phyloP scores from a whole-genome alignment of 2,888 invertebrate species.

The Netelia fuscicornis region DNA sequence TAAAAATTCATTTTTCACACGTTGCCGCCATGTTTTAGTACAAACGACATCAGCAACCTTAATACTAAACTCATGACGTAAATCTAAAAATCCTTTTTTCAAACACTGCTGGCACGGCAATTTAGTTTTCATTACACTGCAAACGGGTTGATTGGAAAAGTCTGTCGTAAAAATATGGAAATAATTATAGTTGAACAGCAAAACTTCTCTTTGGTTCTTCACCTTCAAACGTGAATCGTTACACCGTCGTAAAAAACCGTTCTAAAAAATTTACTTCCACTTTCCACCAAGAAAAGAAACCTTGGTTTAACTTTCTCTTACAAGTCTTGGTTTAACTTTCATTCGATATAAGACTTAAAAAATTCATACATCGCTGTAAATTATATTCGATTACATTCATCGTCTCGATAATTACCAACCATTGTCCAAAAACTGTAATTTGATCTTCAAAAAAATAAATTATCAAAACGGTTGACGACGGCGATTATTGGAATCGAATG shows the following conservation, averaged over 20 bases:
- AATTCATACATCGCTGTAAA: slow-evolving; percentile 13
- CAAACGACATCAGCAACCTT: too few species aligned
- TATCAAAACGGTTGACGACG: slow-evolving; percentile 25
- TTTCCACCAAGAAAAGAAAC: neutral
- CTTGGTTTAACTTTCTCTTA: neutral
- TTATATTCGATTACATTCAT: slow-evolving; percentile 7
- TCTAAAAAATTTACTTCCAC: neutral
- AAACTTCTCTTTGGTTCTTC: too few species aligned
- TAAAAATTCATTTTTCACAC: too few species aligned
- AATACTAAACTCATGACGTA: too few species aligned
- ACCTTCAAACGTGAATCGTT: too few species aligned
- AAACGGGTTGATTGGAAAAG: too few species aligned
- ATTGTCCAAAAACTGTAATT: neutral
- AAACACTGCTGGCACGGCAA: too few species aligned
- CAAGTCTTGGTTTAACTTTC: neutral
- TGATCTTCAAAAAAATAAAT: slow-evolving; percentile 26
- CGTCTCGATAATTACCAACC: neutral
- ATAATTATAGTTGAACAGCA: too few species aligned
- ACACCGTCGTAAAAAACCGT: neutral
- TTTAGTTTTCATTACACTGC: too few species aligned
- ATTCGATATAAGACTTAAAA: slow-evolving; percentile 12
- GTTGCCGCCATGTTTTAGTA: too few species aligned
- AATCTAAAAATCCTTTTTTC: too few species aligned
- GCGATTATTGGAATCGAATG: slow-evolving; percentile 1
- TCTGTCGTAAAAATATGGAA: too few species aligned